phyloP scores from a whole-genome alignment of 2,888 invertebrate species.

The Nomada lathburiana region DNA sequence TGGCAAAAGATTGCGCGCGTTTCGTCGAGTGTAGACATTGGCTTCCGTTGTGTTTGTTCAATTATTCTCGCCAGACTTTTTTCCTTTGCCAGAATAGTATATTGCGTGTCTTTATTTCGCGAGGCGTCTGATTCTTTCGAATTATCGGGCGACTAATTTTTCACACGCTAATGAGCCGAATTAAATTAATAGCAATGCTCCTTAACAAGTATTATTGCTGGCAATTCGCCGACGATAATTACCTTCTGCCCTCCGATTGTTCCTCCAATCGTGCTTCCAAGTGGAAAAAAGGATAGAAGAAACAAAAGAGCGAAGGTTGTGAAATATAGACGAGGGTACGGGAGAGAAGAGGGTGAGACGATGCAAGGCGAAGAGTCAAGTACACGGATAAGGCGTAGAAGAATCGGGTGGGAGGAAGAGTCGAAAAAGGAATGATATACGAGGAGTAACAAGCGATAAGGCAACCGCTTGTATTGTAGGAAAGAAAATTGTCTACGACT shows the following conservation, averaged over 20 bases:
- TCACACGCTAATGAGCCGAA: neutral
- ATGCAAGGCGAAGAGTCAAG: neutral
- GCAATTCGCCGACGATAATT: slow-evolving; percentile 23
- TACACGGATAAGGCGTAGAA: slow-evolving; percentile 29
- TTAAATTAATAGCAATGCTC: slow-evolving; percentile 25
- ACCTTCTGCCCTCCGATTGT: neutral
- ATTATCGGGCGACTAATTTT: neutral
- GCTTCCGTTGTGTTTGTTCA: slow-evolving; percentile 32
- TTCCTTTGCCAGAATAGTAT: neutral
- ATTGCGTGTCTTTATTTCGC: neutral
- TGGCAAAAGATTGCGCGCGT: slow-evolving; percentile 34
- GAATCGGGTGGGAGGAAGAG: slow-evolving; percentile 20
- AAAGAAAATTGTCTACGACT: slow-evolving; percentile 8
- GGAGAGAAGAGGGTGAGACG: neutral
- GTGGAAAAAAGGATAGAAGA: slow-evolving; percentile 6
- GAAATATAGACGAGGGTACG: slow-evolving; percentile 6
- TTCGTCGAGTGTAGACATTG: slow-evolving; percentile 29
- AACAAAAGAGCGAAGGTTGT: neutral
- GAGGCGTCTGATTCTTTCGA: neutral
- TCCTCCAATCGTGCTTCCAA: neutral
- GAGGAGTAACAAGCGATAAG: slow-evolving; percentile 29
- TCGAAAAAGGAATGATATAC: slow-evolving; percentile 23
- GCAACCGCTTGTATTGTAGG: neutral
- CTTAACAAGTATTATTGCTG: slow-evolving; percentile 10
- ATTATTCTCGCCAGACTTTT: slow-evolving; percentile 1